Evolutionary conservation across 1,140 invertebrate genomes (phyloP), one percentile per base, ranked within the genome.

Genomic region (Hyphantria cunea): DNA sequence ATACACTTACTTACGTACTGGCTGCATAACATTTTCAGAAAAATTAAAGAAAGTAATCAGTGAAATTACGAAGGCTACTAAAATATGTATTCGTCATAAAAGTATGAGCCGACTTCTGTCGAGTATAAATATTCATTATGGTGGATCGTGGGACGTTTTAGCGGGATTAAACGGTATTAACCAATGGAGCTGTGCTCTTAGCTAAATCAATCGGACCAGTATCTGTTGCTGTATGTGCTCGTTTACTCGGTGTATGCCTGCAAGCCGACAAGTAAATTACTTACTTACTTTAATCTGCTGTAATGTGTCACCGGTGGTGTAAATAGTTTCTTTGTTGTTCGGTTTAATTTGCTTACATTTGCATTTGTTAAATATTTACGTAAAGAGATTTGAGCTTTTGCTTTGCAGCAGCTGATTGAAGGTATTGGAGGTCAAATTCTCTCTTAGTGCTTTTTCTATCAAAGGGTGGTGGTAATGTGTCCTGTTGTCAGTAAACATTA

Each of bases 61-160:
- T 80, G 80, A 73, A 84, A 87, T 89, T 90, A 89, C 84, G 79
- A 54, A 56, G 76, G 83, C 84, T 88, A 90, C 86, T 90, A 85
- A 90, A 90, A 90, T 90, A 90, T 90, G 87, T 90, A 88, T 87
- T 78, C 84, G 84, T 84, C 82, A 84, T 87, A 89, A 90, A 90
- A 89, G 86, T 89, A 85, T 83, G 84, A 77, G 75, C 75, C 79
- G 75, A 82, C 77, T 83, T 84, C 78, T 84, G 82, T 80, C 70
- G 78, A 77, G 80, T 74, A 90, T 90, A 90, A 90, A 89, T 89
- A 89, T 90, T 90, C 88, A 90, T 89, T 90, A 90, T 89, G 84
- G 79, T 78, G 85, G 86, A 81, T 88, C 81, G 86, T 71, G 74
- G 82, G 76, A 72, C 85, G 88, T 90, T 90, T 90, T 89, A 90